Percentiles rank a stretch among this genome's conserved stretches.
phyloP scores from a whole-genome alignment of 2,113 vertebrate genomes.

The Rana temporaria region DNA sequence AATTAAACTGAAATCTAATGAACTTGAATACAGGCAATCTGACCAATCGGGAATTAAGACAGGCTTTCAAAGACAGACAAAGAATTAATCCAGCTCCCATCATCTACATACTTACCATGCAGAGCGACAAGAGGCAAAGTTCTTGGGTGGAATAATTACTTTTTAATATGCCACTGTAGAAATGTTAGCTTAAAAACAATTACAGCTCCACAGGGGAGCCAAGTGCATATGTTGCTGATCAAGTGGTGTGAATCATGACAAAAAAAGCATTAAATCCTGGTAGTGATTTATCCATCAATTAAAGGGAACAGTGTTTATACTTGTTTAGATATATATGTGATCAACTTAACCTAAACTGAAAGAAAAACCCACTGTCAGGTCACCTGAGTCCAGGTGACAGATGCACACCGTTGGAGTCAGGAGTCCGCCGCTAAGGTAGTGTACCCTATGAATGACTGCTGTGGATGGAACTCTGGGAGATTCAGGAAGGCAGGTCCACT shows the following conservation, averaged over 20 bases:
- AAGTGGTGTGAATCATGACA: not conserved
- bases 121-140: not conserved
- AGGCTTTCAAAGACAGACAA: conserved; percentile 8
- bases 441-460: too few relatives aligned
- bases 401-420: too few relatives aligned
- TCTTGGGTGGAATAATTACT: conserved; percentile 37
- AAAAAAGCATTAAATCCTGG: not conserved
- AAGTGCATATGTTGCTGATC: conserved; percentile 37
- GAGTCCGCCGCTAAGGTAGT: too few relatives aligned
- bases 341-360: too few relatives aligned
- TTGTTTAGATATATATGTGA: too few relatives aligned
- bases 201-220: not conserved
- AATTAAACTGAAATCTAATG: conserved; percentile 47
- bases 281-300: conserved; percentile 8
- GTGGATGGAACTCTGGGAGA: too few relatives aligned
- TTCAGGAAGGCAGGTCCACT: too few relatives aligned
- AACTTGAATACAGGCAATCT: conserved; percentile 24
- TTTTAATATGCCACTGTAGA: conserved; percentile 34
- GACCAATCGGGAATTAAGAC: conserved; percentile 42
- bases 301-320: not conserved
- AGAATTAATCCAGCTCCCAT: conserved; percentile 2
- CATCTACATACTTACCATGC: conserved; percentile 23
- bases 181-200: conserved; percentile 42
- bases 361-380: too few relatives aligned
- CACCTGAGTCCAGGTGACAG: too few relatives aligned